Evolutionary conservation across 2,797 vertebrate species (phyloP).

Genomic region (Acanthopagrus latus): DNA sequence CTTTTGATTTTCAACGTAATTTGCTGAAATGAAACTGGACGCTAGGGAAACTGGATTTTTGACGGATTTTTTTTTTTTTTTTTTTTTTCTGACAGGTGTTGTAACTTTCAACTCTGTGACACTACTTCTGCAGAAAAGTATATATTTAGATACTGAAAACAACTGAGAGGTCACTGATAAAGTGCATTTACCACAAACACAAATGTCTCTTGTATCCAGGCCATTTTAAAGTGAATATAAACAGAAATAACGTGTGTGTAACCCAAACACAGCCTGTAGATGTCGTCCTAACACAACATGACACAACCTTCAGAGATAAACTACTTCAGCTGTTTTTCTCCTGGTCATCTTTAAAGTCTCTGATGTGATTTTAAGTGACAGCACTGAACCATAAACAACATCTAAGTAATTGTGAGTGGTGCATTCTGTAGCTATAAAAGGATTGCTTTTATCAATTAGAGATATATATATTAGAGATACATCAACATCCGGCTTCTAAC

Average conservation of each 20-base stretch:
- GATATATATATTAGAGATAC: no score
- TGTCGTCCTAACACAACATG: background rate
- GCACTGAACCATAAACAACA: background rate
- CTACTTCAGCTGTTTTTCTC: background rate
- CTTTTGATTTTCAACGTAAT: background rate
- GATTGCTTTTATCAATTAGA: background rate
- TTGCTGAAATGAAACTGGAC: background rate
- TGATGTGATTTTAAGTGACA: background rate
- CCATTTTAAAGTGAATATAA: background rate
- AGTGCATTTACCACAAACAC: background rate
- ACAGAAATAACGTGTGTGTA: background rate
- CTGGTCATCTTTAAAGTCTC: background rate
- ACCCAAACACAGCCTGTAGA: conserved; percentile 1
- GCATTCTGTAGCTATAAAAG: no score
- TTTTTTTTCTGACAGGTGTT: background rate
- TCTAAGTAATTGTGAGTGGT: background rate
- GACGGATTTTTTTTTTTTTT: background rate
- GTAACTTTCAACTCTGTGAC: background rate
- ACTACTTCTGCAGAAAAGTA: background rate
- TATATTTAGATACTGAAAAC: background rate
- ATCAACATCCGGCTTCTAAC: background rate
- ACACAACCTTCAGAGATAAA: background rate
- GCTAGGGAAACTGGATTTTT: background rate
- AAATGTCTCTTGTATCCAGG: background rate
- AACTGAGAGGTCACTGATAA: background rate